Percentiles rank a stretch among this genome's conserved stretches.
phyloP scores from a whole-genome alignment of 2,888 invertebrate species.

The Parapristionchus giblindavisi region DNA sequence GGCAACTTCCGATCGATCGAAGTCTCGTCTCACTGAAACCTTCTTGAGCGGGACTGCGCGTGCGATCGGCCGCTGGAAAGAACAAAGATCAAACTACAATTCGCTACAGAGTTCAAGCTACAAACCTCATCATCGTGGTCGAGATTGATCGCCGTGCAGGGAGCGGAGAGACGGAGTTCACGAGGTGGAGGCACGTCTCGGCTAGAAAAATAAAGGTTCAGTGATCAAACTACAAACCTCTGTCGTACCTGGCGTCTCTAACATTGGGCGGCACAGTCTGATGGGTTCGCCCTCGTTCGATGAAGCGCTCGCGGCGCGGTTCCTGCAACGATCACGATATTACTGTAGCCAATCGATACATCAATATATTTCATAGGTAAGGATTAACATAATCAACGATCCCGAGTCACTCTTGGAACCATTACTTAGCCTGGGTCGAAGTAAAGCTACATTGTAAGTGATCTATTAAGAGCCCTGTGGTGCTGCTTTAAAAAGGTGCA shows the following conservation, averaged over 20 bases:
- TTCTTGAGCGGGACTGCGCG: constrained; percentile 25
- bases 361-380: background rate
- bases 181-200: constrained; percentile 34
- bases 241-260: constrained; percentile 20
- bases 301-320: constrained; percentile 31
- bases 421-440: too few relatives aligned
- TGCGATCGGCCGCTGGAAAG: background rate
- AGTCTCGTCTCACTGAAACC: background rate
- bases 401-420: too few relatives aligned
- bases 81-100: too few relatives aligned
- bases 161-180: constrained; percentile 34
- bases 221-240: background rate
- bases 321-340: background rate
- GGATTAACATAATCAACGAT: too few relatives aligned
- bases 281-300: constrained; percentile 22
- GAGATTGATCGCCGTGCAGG: constrained; percentile 5
- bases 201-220: constrained; percentile 7
- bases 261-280: constrained; percentile 28
- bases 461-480: too few relatives aligned
- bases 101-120: background rate
- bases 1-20: too few relatives aligned
- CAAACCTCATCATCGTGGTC: background rate
- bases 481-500: too few relatives aligned
- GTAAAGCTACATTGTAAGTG: too few relatives aligned
- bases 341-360: background rate